phyloP scores from a whole-genome alignment of 2,797 vertebrate genomes.

The Myoxocephalus aenaeus region DNA sequence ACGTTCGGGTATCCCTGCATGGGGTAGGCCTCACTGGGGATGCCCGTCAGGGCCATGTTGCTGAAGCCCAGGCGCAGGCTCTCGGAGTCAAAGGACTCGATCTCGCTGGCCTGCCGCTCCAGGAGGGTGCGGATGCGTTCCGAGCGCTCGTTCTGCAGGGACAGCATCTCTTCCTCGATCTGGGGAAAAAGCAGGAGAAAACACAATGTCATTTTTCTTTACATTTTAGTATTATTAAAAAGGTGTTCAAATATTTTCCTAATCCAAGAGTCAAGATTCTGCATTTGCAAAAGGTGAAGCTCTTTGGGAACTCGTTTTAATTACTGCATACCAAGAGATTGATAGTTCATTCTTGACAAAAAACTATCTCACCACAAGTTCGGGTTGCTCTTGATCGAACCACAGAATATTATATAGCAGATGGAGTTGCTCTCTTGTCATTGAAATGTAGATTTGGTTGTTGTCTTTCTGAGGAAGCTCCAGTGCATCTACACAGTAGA shows the following conservation, averaged over 20 bases:
- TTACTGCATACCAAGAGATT: background rate
- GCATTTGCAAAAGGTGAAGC: background rate
- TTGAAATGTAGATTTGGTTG: background rate
- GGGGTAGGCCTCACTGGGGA: conserved; percentile 89
- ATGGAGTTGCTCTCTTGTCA: background rate
- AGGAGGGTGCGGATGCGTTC: conserved; percentile 93
- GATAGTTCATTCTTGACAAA: background rate
- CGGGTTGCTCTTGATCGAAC: background rate
- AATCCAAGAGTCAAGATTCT: background rate
- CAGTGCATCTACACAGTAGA: background rate
- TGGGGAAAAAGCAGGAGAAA: conserved; percentile 46
- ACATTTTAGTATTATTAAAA: background rate
- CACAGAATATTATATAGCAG: background rate
- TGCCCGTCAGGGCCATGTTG: conserved; percentile 89
- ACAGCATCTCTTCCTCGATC: conserved; percentile 95
- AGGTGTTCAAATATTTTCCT: background rate
- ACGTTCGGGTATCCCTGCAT: conserved; percentile 90
- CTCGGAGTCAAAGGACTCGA: conserved; percentile 92
- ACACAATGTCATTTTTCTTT: background rate
- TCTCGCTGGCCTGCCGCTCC: conserved; percentile 92
- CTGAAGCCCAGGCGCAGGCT: conserved; percentile 92
- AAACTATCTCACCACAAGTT: background rate
- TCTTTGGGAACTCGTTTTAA: background rate
- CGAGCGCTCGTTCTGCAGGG: conserved; percentile 92
- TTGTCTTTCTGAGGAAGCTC: background rate